These are phyloP conservation scores for Gobionotothen gibberifrons DNA, from an alignment of 2,797 vertebrate species.

Conservation along the genomic window DNA sequence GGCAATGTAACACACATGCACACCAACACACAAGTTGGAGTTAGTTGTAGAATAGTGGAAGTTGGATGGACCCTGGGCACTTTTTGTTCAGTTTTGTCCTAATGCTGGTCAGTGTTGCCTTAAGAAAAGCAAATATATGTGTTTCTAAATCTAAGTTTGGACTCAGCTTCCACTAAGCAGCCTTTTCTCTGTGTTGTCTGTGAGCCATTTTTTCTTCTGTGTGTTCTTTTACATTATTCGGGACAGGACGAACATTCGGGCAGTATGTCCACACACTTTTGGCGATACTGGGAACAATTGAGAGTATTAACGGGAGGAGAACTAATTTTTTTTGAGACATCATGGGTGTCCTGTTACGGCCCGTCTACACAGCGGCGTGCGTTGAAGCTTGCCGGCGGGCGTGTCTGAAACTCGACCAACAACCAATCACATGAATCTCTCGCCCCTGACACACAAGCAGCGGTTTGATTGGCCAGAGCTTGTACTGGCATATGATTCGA, in stretches of 20 bases:
- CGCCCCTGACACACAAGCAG: no score
- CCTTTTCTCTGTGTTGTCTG: constrained; percentile 27
- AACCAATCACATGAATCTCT: no score
- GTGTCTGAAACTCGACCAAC: no score
- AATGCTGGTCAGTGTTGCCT: constrained; percentile 15
- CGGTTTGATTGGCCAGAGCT: no score
- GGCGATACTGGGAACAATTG: not conserved
- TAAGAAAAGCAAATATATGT: constrained; percentile 19
- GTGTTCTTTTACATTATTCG: not conserved
- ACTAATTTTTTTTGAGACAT: not conserved
- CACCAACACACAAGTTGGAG: not conserved
- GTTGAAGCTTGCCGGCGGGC: no score
- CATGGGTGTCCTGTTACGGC: no score
- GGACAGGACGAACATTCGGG: not conserved
- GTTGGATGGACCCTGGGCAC: constrained; percentile 21
- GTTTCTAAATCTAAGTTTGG: constrained; percentile 39
- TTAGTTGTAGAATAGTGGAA: constrained; percentile 14
- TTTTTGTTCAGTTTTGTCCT: constrained; percentile 42
- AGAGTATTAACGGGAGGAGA: not conserved
- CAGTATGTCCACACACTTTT: not conserved
- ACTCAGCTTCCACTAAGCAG: constrained; percentile 28
- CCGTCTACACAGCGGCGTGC: no score
- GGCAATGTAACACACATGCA: constrained; percentile 9
- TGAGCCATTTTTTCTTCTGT: not conserved
- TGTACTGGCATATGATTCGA: no score